phyloP scores from a whole-genome alignment of 37 sponge, comb jelly and placozoan genomes.

The Bolinopsis microptera region DNA sequence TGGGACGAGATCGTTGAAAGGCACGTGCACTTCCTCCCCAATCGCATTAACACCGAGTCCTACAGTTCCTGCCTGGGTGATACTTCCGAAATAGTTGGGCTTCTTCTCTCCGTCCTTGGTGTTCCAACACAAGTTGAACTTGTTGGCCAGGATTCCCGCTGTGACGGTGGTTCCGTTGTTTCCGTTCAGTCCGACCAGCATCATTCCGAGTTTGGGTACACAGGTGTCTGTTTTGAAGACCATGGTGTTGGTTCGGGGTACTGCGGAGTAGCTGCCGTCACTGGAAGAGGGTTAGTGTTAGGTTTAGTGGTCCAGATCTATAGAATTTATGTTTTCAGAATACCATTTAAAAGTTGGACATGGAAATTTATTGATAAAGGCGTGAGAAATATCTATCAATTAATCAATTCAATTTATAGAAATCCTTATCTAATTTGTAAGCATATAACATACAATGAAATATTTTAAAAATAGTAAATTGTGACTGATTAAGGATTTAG shows the following conservation, averaged over 20 bases:
- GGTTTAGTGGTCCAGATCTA: no score
- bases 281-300: constrained; percentile 50
- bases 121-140: constrained; percentile 73
- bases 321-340: no score
- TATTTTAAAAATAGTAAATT: no score
- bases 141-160: constrained; percentile 82
- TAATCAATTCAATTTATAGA: no score
- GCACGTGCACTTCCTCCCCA: constrained; percentile 80
- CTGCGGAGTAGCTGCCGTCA: constrained; percentile 62
- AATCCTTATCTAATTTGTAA: no score
- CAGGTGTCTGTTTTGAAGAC: not conserved
- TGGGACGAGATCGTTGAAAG: constrained; percentile 79
- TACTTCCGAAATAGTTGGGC: constrained; percentile 83
- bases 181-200: constrained; percentile 92
- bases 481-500: no score
- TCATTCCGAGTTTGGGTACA: constrained; percentile 78
- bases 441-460: no score
- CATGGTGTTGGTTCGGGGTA: constrained; percentile 1
- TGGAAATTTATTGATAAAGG: no score
- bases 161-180: constrained; percentile 90
- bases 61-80: constrained; percentile 83
- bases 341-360: no score
- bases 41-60: constrained; percentile 75
- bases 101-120: constrained; percentile 80
- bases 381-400: no score